phyloP scores from a whole-genome alignment of 2,888 invertebrate genomes.

The Megamerina dolium region DNA sequence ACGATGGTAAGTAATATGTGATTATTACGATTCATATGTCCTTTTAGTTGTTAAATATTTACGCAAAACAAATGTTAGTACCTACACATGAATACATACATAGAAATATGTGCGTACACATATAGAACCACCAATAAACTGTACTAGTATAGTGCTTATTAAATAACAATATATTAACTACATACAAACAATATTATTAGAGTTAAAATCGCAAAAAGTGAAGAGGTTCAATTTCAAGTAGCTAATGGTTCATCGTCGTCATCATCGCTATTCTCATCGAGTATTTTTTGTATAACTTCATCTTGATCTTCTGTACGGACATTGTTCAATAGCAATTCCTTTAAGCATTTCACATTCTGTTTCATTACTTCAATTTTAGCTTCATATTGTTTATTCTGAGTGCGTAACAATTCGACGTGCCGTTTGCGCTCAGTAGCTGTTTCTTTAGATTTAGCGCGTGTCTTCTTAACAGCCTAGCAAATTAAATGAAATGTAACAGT shows the following conservation, averaged over 20 bases:
- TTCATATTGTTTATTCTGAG: constrained; percentile 33
- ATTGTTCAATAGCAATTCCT: constrained; percentile 34
- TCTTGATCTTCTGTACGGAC: constrained; percentile 31
- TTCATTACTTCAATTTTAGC: constrained; percentile 35
- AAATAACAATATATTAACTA: too few species aligned
- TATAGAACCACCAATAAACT: too few species aligned
- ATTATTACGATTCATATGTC: too few species aligned
- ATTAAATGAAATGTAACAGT: neutral
- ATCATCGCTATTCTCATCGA: constrained; percentile 30
- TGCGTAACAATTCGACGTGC: constrained; percentile 36
- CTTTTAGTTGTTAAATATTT: too few species aligned
- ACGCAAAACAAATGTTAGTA: too few species aligned
- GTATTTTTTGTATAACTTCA: constrained; percentile 32
- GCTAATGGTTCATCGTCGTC: constrained; percentile 22
- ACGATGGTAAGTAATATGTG: constrained; percentile 42
- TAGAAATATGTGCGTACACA: too few species aligned
- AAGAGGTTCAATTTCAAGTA: too few species aligned
- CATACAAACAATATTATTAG: too few species aligned
- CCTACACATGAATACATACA: too few species aligned
- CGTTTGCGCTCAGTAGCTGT: constrained; percentile 41
- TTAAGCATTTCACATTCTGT: constrained; percentile 31
- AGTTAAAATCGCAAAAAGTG: too few species aligned
- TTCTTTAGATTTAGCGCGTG: constrained; percentile 43
- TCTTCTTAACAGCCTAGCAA: constrained; percentile 44
- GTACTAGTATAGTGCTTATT: too few species aligned